phyloP scores from a whole-genome alignment of 2,113 vertebrate genomes.

The Pedionomus torquatus region DNA sequence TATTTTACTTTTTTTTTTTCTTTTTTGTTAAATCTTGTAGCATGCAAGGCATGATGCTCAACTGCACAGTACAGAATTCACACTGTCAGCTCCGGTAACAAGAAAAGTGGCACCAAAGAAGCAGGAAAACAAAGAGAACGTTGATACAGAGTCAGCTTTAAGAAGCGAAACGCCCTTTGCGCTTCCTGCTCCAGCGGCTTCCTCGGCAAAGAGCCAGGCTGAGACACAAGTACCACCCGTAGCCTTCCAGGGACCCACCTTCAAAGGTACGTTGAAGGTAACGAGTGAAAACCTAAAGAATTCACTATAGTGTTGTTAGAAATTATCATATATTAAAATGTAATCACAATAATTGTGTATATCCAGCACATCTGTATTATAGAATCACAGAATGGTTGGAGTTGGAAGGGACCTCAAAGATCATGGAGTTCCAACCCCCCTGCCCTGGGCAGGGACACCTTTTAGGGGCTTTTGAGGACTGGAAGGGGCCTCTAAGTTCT shows the following conservation, averaged over 20 bases:
- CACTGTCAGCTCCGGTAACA: slow-evolving; percentile 54
- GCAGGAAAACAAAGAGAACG: slow-evolving; percentile 86
- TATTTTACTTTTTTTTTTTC: background rate
- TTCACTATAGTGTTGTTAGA: background rate
- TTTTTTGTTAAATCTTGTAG: background rate
- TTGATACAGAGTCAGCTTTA: slow-evolving; percentile 6
- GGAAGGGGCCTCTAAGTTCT: too few species aligned
- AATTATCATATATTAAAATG: background rate
- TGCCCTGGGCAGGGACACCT: too few species aligned
- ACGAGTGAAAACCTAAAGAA: background rate
- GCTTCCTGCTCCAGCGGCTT: slow-evolving; percentile 80
- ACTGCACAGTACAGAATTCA: slow-evolving; percentile 27
- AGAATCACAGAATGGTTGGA: too few species aligned
- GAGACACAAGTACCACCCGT: slow-evolving; percentile 69
- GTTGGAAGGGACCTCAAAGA: too few species aligned
- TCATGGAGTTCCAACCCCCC: too few species aligned
- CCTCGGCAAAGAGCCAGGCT: slow-evolving; percentile 70
- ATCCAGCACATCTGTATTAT: background rate
- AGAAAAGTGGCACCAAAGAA: slow-evolving; percentile 64
- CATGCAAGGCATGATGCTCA: slow-evolving; percentile 25
- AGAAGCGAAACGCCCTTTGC: slow-evolving; percentile 73
- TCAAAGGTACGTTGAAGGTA: slow-evolving; percentile 64
- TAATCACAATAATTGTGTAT: background rate
- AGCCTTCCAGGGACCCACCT: slow-evolving; percentile 59
- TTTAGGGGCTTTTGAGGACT: too few species aligned